phyloP scores from a whole-genome alignment of 2,113 vertebrate species.

The Amblyornis subalaris region DNA sequence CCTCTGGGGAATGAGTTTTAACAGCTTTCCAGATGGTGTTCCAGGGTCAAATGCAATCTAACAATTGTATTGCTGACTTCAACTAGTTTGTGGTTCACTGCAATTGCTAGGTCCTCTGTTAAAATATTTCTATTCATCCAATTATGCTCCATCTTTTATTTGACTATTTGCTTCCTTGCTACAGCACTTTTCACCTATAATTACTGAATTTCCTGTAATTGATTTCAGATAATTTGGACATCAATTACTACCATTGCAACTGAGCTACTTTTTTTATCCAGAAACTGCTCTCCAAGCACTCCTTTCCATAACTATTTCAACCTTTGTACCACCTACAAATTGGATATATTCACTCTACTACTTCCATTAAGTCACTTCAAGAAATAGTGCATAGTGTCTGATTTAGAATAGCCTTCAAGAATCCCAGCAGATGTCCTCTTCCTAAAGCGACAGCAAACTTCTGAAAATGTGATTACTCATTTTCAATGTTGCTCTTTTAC shows the following conservation, averaged over 20 bases:
- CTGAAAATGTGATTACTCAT: not conserved
- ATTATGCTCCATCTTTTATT: not conserved
- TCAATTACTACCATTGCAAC: constrained; percentile 6
- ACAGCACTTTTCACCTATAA: not conserved
- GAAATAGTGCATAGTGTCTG: not conserved
- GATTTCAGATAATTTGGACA: constrained; percentile 22
- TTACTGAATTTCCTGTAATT: not conserved
- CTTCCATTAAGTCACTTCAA: not conserved
- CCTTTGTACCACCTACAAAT: not conserved
- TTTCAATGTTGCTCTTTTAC: not conserved
- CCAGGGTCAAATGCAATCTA: not conserved
- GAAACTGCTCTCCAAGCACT: constrained; percentile 27
- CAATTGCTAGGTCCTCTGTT: not conserved
- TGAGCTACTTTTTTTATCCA: not conserved
- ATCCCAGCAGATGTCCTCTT: not conserved
- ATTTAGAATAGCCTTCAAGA: not conserved
- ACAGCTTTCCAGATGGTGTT: not conserved
- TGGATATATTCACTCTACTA: not conserved
- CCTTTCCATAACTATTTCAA: not conserved
- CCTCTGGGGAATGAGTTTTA: not conserved
- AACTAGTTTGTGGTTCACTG: constrained; percentile 8
- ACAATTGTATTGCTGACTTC: not conserved
- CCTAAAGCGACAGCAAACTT: not conserved
- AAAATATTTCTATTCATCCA: not conserved
- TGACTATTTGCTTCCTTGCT: constrained; percentile 28